Conservation (phyloP, 2,888 invertebrate genomes). For the Spicauda simplicius region DNA sequence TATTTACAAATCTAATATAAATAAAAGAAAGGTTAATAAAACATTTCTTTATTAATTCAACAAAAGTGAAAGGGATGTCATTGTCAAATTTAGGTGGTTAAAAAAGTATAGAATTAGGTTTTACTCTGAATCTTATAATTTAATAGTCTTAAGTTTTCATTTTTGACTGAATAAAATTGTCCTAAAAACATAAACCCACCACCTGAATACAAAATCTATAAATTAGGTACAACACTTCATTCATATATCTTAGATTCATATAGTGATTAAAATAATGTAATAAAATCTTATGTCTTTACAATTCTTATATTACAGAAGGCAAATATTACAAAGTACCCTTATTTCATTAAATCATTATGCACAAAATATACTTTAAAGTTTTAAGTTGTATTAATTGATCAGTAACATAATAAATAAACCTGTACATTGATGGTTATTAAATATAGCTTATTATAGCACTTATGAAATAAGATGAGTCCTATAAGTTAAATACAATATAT, state of each 20-base stretch:
- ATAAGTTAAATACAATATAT: background rate
- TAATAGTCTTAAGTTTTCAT: slow-evolving; percentile 31
- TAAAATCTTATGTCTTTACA: background rate
- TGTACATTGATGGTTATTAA: slow-evolving; percentile 13
- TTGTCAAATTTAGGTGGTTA: slow-evolving; percentile 3
- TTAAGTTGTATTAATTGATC: slow-evolving; percentile 3
- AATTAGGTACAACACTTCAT: slow-evolving; percentile 8
- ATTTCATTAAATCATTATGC: slow-evolving; percentile 19
- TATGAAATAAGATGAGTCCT: background rate
- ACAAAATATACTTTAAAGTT: background rate
- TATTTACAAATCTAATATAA: background rate
- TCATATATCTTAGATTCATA: background rate
- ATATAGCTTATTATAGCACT: slow-evolving; percentile 14
- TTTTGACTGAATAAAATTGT: slow-evolving; percentile 26
- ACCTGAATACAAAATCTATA: slow-evolving; percentile 26
- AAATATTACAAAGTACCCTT: slow-evolving; percentile 5
- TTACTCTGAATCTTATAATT: slow-evolving; percentile 11
- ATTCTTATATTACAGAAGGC: slow-evolving; percentile 1
- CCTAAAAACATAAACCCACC: slow-evolving; percentile 16
- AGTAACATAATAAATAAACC: slow-evolving; percentile 15
- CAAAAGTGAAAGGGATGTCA: slow-evolving; percentile 10
- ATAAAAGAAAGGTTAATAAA: slow-evolving; percentile 1
- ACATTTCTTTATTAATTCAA: slow-evolving; percentile 20
- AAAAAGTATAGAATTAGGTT: background rate
- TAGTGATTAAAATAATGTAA: background rate